A percentile compares a stretch with the other conserved stretches of the same genome.
Conservation (phyloP, 2,888 invertebrate genomes). For the Eutolmus rufibarbis region DNA sequence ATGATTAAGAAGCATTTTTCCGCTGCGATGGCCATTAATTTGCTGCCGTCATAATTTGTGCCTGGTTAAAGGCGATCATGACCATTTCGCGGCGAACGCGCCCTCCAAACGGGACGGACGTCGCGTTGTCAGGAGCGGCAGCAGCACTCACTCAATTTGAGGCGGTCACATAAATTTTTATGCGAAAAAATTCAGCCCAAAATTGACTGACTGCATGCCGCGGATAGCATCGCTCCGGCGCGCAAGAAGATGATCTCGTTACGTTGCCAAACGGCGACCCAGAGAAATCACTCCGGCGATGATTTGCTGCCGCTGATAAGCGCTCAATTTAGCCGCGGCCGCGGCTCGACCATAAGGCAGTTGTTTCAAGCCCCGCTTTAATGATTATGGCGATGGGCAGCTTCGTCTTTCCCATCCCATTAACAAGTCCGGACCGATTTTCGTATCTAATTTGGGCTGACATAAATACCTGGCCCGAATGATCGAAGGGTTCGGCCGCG, state of each 20-base stretch:
- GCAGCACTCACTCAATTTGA: neutral
- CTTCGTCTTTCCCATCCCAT: constrained; percentile 24
- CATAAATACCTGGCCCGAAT: constrained; percentile 30
- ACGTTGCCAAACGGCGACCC: constrained; percentile 18
- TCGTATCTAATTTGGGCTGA: constrained; percentile 34
- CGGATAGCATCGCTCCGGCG: neutral
- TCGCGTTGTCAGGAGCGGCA: neutral
- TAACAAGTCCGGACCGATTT: constrained; percentile 30
- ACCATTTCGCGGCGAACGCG: neutral
- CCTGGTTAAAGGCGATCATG: constrained; percentile 33
- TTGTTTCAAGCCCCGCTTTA: constrained; percentile 12
- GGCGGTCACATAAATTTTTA: constrained; percentile 42
- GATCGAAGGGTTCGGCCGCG: constrained; percentile 30
- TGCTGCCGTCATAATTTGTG: constrained; percentile 36
- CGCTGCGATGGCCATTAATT: constrained; percentile 36
- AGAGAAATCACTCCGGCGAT: constrained; percentile 33
- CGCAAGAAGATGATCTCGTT: constrained; percentile 29
- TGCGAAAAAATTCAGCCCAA: constrained; percentile 17
- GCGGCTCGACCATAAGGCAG: neutral
- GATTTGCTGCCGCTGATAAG: constrained; percentile 39
- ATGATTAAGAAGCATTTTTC: constrained; percentile 41
- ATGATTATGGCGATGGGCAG: constrained; percentile 28
- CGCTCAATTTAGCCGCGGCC: constrained; percentile 21
- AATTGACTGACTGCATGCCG: constrained; percentile 22
- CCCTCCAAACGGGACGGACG: neutral